Base-by-base conservation (phyloP, 2,888 invertebrate species). In the Pasiphila rectangulata region DNA sequence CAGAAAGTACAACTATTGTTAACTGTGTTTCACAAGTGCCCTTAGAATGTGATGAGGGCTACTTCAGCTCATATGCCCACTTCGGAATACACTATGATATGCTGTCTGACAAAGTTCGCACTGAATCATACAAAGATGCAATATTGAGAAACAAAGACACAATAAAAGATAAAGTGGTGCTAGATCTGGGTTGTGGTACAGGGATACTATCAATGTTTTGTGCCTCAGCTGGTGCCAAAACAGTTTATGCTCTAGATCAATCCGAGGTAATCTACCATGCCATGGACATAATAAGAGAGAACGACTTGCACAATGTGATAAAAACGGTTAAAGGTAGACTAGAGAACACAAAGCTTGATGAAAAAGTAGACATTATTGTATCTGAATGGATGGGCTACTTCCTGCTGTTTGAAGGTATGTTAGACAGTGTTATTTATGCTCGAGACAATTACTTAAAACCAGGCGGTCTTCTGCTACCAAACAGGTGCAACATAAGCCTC, bases 311-410 rank as follows among this genome's bases (percentile, higher is more conserved):
- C 42, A 89, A 93, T 51, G 91, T 90, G 58, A 93, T 98, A 25
- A 91, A 92, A 51, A 90, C 97, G 42, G 88, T 96, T 0, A 96
- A 96, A 83, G 97, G 97, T 0, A 91, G 94, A 62, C 81, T 98
- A 15, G 98, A 98, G 79, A 94, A 96, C 59, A 94, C 95, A 2
- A 86, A 90, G 40, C 77, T 97, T 35, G 94, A 95, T 0, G 92
- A 94, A 43, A 93, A 94, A 79, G 94, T 95, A 23, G 98, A 99
- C 76, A 92, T 98, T 3, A 96, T 99, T 58, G 93, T 99, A 2
- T 98, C 98, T 0, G 98, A 99, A 79, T 99, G 98, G 98, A 99
- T 99, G 98, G 98, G 98, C 0, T 99, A 99, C 77, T 98, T 98
- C 75, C 88, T 99, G 25, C 83, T 98, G 1, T 98, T 96, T 78